Conservation (phyloP, 2,113 vertebrate genomes). For the Todiramphus chloris region DNA sequence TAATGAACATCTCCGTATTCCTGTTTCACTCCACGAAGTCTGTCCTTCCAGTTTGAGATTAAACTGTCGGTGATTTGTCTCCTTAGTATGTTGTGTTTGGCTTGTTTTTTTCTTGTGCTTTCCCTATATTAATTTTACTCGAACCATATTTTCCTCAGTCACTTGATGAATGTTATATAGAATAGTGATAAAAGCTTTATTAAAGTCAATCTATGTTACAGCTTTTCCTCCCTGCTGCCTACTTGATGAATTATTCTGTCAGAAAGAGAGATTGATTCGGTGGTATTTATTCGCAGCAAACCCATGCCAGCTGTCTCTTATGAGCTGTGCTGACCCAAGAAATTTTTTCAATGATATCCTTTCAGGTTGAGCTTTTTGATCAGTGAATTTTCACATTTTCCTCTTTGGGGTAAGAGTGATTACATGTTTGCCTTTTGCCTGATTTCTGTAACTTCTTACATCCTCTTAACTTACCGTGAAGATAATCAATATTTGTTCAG, state of each 20-base stretch:
- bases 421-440: not conserved
- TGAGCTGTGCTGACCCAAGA: rapidly evolving
- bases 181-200: not conserved
- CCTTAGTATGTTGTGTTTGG: not conserved
- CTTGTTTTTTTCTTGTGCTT: not conserved
- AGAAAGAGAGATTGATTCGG: not conserved
- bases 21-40: not conserved
- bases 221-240: not conserved
- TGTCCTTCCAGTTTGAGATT: not conserved
- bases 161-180: not conserved
- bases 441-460: not conserved
- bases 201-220: not conserved
- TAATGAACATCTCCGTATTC: not conserved
- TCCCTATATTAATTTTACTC: not conserved
- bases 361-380: not conserved
- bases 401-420: not conserved
- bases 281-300: not conserved
- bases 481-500: not conserved
- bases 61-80: not conserved
- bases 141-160: not conserved
- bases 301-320: not conserved
- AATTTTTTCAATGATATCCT: not conserved
- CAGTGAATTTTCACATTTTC: not conserved
- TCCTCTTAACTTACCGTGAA: not conserved
- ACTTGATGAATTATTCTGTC: not conserved